Percentiles rank a stretch among this genome's conserved stretches.
These are phyloP conservation scores for Pollachius pollachius DNA, from an alignment of 2,113 vertebrate genomes.

Conservation along the genomic window DNA sequence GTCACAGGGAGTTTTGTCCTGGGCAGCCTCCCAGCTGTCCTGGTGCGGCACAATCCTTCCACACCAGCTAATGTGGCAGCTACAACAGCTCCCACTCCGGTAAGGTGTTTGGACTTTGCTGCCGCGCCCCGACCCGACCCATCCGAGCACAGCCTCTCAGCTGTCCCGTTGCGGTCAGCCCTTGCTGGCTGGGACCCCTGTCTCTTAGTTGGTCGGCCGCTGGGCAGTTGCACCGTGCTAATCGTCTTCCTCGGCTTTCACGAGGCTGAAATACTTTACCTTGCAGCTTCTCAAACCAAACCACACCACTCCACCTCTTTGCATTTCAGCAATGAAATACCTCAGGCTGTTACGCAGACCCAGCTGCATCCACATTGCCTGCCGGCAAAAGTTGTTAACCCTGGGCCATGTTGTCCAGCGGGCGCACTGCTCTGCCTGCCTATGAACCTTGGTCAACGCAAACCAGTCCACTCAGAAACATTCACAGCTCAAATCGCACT, in stretches of 20 bases:
- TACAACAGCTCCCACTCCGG: not conserved
- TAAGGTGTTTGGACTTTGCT: not conserved
- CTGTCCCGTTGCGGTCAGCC: not conserved
- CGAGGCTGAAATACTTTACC: not conserved
- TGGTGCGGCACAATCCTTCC: not conserved
- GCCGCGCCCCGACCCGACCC: too few relatives aligned
- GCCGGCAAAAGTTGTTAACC: too few relatives aligned
- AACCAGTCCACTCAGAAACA: not conserved
- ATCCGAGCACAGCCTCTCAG: not conserved
- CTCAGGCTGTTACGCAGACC: too few relatives aligned
- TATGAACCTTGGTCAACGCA: constrained; percentile 2
- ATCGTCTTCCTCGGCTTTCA: not conserved
- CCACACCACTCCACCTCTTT: not conserved
- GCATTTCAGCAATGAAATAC: too few relatives aligned
- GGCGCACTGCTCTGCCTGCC: not conserved
- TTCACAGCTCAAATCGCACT: not conserved
- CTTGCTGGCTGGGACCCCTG: not conserved
- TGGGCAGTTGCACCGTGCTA: not conserved
- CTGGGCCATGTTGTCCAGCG: not conserved
- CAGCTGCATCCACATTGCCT: too few relatives aligned
- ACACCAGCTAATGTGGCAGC: not conserved
- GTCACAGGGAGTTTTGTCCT: too few relatives aligned
- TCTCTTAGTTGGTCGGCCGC: not conserved
- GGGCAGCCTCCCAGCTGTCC: not conserved
- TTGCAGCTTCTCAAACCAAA: not conserved